Evolutionary conservation across 2,888 invertebrate genomes (phyloP), one percentile per base, ranked within the genome.

Genomic region (Microplitis deprimator): DNA sequence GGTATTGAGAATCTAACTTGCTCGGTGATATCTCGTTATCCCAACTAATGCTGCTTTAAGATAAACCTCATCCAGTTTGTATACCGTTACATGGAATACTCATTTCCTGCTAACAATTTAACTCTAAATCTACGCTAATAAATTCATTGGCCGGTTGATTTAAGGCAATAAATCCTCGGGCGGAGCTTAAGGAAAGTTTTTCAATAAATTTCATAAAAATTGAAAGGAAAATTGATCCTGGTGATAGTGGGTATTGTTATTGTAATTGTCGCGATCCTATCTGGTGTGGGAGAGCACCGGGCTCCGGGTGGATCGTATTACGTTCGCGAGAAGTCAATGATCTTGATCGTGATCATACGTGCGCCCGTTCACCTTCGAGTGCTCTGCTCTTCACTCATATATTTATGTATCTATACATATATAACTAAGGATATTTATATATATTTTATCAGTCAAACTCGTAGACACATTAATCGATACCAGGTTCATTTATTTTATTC

Each of bases 251-350:
- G 61, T 61, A 72, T 72, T 76, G 68, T 76, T 72, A 76, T 76
- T 76, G 60, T 76, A 76, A 76, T 73, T 76, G 68, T 65, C 67
- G 38, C 61, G 72, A 76, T 76, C 41, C n/a, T 65, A 76, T 76
- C 60, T 76, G 39, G 40, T 29, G 50, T 65, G 65, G 65, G 29
- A 64, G 73, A 50, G 73, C 59, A 50, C 59, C 13, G 29, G 29
- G 41, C 61, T 38, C 17, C 62, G 75, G 71, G 68, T 69, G 75
- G 75, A 81, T 81, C 77, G 79, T 79, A 79, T 81, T 81, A 81
- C 80, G 76, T 79, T 79, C 78, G 72, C 73, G 75, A 77, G 79
- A 75, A 80, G 80, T 81, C 81, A 79, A 81, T 78, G 79, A 81
- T 81, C 81, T 80, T 79, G 78, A 81, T 81, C 81, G 75, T 72